Base-by-base conservation (phyloP, 2,888 invertebrate species). In the Drosophila melanosoma region DNA sequence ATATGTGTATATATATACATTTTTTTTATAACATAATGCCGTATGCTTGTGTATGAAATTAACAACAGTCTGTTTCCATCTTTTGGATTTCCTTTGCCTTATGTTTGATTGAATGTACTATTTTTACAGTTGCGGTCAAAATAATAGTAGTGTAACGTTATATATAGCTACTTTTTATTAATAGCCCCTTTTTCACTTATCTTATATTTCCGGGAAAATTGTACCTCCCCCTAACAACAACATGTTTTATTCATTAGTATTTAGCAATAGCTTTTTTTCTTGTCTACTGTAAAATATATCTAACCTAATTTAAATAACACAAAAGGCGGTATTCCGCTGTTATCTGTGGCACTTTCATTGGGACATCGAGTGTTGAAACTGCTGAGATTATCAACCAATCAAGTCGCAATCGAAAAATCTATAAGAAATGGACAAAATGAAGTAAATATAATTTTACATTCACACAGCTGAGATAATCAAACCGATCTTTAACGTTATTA, bases 1-100 rank as follows among this genome's bases (percentile, higher is more conserved):
- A 26, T 26, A 26, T 26, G 4, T 26, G 26, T 26, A 2, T 26
- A 26, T 26, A 26, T 26, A 26, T 26, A 26, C 7, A 32, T 15
- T 57, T 42, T 32, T 26, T 57, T 42, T 32, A 42, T 23, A 20
- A 33, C 51, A 66, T 36, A 42, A 23, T 45, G 20, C n/a, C 40
- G n/a, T 17, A 35, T 35, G 29, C 29, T 29, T 29, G 56, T 4
- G 36, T 23, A 52, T 20, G 36, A 62, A 51, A 62, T 49, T 33
- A 70, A 63, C 51, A 48, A 35, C 35, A 54, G 23, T 45, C 49
- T 33, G 20, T 33, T 38, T 58, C 10, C 17, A 36, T 17, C 40
- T 38, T 67, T 72, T 59, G 69, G 65, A 60, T 54, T 73, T 66
- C 60, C 53, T 57, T 63, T 61, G 69, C 45, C 45, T 8, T 8